Conservation (phyloP, 2,888 invertebrate genomes). For the Panzeria rudis region DNA sequence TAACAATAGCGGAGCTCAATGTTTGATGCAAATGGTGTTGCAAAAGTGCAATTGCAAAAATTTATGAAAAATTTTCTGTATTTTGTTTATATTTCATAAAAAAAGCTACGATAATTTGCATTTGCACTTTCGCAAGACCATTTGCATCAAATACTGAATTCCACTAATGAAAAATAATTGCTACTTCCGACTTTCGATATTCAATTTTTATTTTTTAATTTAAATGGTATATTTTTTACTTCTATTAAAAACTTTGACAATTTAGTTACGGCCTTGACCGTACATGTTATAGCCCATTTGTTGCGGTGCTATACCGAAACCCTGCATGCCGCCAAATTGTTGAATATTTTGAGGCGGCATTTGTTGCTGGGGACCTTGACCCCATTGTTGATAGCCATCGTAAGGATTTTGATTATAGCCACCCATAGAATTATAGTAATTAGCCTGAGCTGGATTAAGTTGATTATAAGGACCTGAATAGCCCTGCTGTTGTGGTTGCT, state of each 20-base stretch:
- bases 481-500: conserved; percentile 71
- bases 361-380: conserved; percentile 65
- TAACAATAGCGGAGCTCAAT: too few relatives aligned
- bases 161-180: not conserved
- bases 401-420: conserved; percentile 72
- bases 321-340: conserved; percentile 73
- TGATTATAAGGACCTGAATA: conserved; percentile 71
- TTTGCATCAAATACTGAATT: too few relatives aligned
- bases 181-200: not conserved
- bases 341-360: conserved; percentile 67
- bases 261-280: conserved; percentile 73
- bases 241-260: conserved; percentile 8
- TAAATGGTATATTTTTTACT: not conserved
- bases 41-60: too few relatives aligned
- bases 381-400: conserved; percentile 71
- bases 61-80: too few relatives aligned
- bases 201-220: not conserved
- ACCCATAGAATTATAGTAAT: conserved; percentile 72
- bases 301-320: conserved; percentile 73
- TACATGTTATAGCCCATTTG: conserved; percentile 77
- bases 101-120: too few relatives aligned
- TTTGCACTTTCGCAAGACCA: too few relatives aligned
- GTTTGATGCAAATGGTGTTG: too few relatives aligned
- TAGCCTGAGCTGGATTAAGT: conserved; percentile 67
- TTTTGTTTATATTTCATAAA: too few relatives aligned